These are phyloP conservation scores for Tinea pellionella DNA, from an alignment of 2,888 invertebrate species.

Conservation along the genomic window DNA sequence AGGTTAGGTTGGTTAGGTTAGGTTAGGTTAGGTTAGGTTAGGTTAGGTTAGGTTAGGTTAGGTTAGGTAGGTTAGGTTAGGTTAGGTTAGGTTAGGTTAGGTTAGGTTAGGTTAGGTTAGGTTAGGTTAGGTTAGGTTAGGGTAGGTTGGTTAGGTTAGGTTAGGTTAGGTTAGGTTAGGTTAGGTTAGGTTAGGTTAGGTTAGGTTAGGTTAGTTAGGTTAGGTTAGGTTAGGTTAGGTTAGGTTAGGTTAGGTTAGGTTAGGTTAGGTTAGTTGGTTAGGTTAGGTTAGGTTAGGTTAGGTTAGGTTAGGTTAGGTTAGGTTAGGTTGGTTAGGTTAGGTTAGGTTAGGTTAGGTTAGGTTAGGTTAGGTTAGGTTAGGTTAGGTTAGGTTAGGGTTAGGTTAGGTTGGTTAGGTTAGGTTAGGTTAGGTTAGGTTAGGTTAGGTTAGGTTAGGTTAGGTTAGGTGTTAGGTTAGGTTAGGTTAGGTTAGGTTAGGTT, in stretches of 20 bases:
- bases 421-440: constrained; percentile 21
- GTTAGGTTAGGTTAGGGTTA: constrained; percentile 18
- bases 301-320: constrained; percentile 18
- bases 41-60: constrained; percentile 16
- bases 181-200: constrained; percentile 16
- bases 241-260: constrained; percentile 17
- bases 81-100: constrained; percentile 20
- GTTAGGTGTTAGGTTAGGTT: constrained; percentile 20
- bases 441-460: constrained; percentile 22
- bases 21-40: constrained; percentile 17
- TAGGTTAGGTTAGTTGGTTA: constrained; percentile 13
- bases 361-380: constrained; percentile 16
- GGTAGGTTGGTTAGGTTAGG: constrained; percentile 21
- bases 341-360: constrained; percentile 17
- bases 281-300: constrained; percentile 14
- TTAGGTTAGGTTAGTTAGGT: constrained; percentile 13
- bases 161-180: constrained; percentile 17
- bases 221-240: constrained; percentile 16
- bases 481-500: constrained; percentile 16
- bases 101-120: constrained; percentile 21
- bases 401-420: constrained; percentile 20
- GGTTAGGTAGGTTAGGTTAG: constrained; percentile 17
- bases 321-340: constrained; percentile 19
- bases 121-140: constrained; percentile 22
- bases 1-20: constrained; percentile 20